Evolutionary conservation across 1,140 invertebrate species (phyloP), one percentile per base, ranked within the genome.

Genomic region (Neodiprion pinetum): DNA sequence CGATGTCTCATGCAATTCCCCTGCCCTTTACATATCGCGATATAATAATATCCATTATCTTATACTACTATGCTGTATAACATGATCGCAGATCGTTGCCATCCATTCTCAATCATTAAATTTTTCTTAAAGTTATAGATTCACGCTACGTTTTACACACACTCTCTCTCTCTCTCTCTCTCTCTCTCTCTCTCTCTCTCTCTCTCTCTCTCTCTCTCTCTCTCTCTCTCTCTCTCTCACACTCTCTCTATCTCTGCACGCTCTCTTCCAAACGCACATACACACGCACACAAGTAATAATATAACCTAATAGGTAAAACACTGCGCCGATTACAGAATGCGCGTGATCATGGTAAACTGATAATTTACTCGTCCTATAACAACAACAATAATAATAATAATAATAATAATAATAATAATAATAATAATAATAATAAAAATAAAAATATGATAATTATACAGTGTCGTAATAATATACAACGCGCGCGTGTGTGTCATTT

Each of bases 1-100:
- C 17, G 17, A 65, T 5, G 12, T 65, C 61, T 65, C 7, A 61
- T 81, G 78, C 78, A 79, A n/a, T n/a, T 77, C 69, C 47, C 21
- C 49, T 71, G 48, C 47, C 23, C 48, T 67, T 53, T 67, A 69
- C 23, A 65, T 40, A 40, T 40, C 28, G 28, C 28, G 28, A 40
- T 40, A 5, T 40, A 40, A 40, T 40, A 40, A 40, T 40, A 40
- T 72, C 28, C 48, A 70, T 48, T 70, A 68, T 73, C 70, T 67
- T 75, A 17, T 28, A 71, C 48, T 49, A 71, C 17, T 47, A 10
- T 21, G 7, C 0, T 65, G 12, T 14, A 65, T 65, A 14, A 65
- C 5, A 14, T 65, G 12, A 65, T 65, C 17, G 12, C 61, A 7
- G 12, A 65, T 17, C 17, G 12, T 3, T 17, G 7, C 17, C 61